Conservation (phyloP, 23 tunicate species). For the Trididemnum nubilum region DNA sequence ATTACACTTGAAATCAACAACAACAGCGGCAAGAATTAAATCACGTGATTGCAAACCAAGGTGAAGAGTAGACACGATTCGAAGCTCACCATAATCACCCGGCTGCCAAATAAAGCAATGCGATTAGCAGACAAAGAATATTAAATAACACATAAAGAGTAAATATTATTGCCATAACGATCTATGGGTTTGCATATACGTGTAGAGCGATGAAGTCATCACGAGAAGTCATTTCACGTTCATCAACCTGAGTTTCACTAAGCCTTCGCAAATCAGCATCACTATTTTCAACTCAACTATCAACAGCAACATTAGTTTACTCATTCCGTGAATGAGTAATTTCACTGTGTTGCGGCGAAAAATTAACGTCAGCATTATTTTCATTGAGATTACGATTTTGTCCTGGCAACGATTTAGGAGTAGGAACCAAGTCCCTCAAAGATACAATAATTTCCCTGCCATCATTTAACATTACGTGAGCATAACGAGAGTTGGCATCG, state of each 20-base stretch:
- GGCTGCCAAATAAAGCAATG: not conserved
- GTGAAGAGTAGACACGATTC: not conserved
- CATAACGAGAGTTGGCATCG: not conserved
- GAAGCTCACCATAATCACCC: not conserved
- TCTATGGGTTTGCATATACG: not conserved
- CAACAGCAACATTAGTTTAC: not conserved
- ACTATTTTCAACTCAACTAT: not conserved
- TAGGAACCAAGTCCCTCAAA: not conserved
- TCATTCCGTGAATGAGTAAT: not conserved
- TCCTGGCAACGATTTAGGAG: not conserved
- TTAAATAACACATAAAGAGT: not conserved
- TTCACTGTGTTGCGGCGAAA: not conserved
- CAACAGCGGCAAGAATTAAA: not conserved
- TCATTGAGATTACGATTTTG: not conserved
- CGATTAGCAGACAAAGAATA: not conserved
- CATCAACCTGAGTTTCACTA: not conserved
- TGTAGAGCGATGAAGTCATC: not conserved
- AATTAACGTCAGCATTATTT: not conserved
- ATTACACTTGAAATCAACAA: not conserved
- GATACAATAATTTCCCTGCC: constrained; percentile 4
- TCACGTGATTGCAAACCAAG: not conserved
- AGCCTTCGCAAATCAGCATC: not conserved
- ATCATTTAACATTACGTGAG: not conserved
- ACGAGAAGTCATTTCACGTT: not conserved
- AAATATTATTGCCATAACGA: not conserved